Percentiles rank a stretch among this genome's conserved stretches.
Conservation (phyloP, 2,113 vertebrate genomes). For the Sapajus apella region DNA sequence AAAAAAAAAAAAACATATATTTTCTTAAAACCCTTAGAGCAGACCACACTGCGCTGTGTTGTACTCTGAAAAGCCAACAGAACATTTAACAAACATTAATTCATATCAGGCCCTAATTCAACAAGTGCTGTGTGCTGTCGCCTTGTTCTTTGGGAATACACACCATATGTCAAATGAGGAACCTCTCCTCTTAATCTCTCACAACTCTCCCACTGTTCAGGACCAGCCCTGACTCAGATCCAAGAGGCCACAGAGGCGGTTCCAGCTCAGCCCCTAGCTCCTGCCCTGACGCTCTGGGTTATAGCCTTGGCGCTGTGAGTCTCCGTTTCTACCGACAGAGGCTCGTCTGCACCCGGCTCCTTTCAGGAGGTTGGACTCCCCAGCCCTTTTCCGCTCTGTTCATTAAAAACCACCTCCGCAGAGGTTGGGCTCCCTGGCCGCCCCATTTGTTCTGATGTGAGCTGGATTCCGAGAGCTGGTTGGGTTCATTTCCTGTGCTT, state of each 20-base stretch:
- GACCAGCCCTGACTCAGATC: background rate
- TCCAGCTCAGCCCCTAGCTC: background rate
- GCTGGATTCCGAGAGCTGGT: background rate
- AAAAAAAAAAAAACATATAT: too few relatives aligned
- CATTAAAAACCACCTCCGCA: background rate
- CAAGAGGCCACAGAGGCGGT: background rate
- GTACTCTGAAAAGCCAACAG: background rate
- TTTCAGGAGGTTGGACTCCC: background rate
- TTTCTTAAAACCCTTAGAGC: background rate
- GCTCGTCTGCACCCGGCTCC: background rate
- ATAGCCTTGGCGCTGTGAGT: background rate
- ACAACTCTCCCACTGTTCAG: background rate
- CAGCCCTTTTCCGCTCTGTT: background rate
- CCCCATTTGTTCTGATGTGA: background rate
- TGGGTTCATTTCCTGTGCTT: background rate
- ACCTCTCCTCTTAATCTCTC: background rate
- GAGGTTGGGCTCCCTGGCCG: rapidly evolving
- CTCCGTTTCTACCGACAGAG: background rate
- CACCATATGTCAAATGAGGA: rapidly evolving
- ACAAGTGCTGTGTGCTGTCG: background rate
- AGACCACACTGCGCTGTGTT: background rate
- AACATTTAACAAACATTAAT: background rate
- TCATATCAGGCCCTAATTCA: rapidly evolving
- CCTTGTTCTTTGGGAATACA: background rate
- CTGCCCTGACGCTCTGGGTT: background rate